Percentiles rank a stretch among this genome's conserved stretches.
These are phyloP conservation scores for Bombus confusus DNA, from an alignment of 1,140 invertebrate genomes.

Conservation along the genomic window DNA sequence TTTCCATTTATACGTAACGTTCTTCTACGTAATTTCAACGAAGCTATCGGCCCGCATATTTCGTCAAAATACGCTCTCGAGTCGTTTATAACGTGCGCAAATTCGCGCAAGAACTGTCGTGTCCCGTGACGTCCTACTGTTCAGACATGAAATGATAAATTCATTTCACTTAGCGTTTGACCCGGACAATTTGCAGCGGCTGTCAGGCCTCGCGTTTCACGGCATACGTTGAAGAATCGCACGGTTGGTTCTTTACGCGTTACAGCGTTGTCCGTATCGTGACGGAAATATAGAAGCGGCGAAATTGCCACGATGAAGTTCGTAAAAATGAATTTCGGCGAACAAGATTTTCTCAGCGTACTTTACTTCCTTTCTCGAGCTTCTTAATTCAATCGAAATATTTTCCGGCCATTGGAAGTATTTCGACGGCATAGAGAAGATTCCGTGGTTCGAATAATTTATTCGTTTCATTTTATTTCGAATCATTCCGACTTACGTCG, in stretches of 20 bases:
- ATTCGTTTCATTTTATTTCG: not conserved
- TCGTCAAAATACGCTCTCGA: conserved; percentile 10
- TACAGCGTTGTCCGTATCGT: not conserved
- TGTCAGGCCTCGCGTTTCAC: conserved; percentile 26
- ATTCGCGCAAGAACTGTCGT: not conserved
- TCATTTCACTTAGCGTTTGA: conserved; percentile 65
- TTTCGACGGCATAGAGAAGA: not conserved
- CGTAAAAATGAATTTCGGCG: not conserved
- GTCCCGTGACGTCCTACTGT: not conserved
- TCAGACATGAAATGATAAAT: conserved; percentile 69
- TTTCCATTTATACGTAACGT: no score
- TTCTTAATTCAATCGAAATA: not conserved
- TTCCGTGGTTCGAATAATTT: not conserved
- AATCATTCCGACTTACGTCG: not conserved
- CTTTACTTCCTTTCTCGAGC: not conserved
- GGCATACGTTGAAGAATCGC: conserved; percentile 18
- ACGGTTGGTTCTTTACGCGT: not conserved
- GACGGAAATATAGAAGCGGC: no score
- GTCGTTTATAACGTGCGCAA: not conserved
- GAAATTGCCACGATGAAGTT: not conserved
- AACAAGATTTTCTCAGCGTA: no score
- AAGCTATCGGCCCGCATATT: not conserved
- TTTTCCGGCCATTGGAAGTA: not conserved
- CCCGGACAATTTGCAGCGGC: conserved; percentile 50
- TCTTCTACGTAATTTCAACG: not conserved